Evolutionary conservation across 2,113 vertebrate species (phyloP), one percentile per base, ranked within the genome.

Genomic region (Brachionichthys hirsutus): DNA sequence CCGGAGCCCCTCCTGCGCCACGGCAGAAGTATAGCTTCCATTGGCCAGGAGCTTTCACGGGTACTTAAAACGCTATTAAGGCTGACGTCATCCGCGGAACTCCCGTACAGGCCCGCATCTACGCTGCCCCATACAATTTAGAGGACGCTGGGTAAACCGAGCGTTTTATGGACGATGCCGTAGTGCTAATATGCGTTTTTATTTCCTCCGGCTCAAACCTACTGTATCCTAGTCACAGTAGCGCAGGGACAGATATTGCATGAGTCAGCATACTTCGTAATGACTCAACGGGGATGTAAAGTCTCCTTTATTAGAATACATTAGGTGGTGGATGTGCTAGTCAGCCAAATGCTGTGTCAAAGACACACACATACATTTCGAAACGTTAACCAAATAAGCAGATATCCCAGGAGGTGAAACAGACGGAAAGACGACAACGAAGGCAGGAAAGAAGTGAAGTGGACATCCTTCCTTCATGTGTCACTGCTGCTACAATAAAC

Each of bases 1-100:
- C 75, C 73, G 66, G 55, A 76, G 73, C 45, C 77, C 87, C 86
- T 86, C 50, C 78, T 86, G 86, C 83, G 12, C 49, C 67, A 62
- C 50, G 58, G 80, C 78, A 88, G 67, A 88, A 73, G 73, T 60
- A 42, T 60, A 42, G 51, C 55, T 80, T 48, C 50, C 74, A 66
- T 59, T 52, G 58, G 47, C 46, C 42, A 44, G 41, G 20, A 69
- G 38, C 35, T 73, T 80, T 73, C 55, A 67, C 63, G 20, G 20
- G 36, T 36, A 44, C 54, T 53, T 51, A 44, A 62, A 66, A 69
- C 65, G 69, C 66, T 71, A 64, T 70, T 66, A 56, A 69, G 72
- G 60, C 64, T 60, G 47, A 58, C 46, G 34, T 78, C 66, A 54
- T 61, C 51, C 49, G 67, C 58, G 45, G 45, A 73, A 38, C 53